These are phyloP conservation scores for Saimiri boliviensis DNA, from an alignment of 2,113 vertebrate genomes.

Conservation along the genomic window DNA sequence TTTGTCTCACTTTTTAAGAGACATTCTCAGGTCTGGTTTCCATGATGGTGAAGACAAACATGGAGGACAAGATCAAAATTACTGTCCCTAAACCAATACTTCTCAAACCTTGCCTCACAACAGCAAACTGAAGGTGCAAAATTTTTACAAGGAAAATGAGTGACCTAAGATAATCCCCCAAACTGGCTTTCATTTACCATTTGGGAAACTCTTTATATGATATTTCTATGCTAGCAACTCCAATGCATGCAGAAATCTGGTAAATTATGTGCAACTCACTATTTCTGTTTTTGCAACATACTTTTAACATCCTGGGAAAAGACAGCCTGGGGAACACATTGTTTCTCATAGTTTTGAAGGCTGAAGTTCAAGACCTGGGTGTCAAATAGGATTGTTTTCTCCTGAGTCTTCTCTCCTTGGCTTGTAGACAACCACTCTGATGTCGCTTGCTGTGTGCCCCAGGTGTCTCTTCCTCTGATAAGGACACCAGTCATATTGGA, in stretches of 20 bases:
- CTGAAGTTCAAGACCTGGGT: background rate
- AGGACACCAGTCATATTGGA: background rate
- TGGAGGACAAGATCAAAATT: background rate
- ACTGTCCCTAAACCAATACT: background rate
- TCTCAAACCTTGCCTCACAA: background rate
- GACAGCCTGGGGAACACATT: background rate
- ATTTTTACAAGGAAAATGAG: background rate
- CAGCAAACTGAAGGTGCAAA: too few species aligned
- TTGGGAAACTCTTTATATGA: background rate
- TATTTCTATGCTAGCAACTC: background rate
- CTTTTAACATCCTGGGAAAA: background rate
- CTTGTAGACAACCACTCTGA: background rate
- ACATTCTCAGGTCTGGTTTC: background rate
- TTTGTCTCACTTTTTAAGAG: background rate
- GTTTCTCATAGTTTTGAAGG: background rate
- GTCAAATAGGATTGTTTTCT: background rate
- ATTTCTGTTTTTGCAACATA: background rate
- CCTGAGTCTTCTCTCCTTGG: too few species aligned
- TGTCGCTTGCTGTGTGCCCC: background rate
- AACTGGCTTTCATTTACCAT: background rate
- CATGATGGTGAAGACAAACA: background rate
- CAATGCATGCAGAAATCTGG: background rate
- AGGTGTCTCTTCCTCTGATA: background rate
- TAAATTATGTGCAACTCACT: background rate
- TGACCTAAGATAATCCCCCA: rapidly evolving